A percentile compares a stretch with the other conserved stretches of the same genome.
Evolutionary conservation across 2,888 invertebrate genomes (phyloP).

Genomic region (Abrostola tripartita): DNA sequence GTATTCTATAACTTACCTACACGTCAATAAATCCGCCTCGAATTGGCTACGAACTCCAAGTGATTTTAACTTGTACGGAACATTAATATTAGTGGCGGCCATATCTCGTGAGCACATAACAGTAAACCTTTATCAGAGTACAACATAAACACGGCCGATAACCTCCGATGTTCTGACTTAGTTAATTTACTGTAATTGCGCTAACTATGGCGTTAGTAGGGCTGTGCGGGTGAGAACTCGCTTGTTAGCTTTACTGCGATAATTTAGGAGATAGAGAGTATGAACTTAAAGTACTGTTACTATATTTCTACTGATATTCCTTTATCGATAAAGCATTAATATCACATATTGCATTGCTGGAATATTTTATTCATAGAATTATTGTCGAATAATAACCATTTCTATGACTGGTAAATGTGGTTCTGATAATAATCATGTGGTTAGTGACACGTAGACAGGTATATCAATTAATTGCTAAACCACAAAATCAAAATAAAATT

Average conservation of each 20-base stretch:
- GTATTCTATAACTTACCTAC: conserved; percentile 3
- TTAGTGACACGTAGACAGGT: no score
- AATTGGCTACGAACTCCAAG: conserved; percentile 31
- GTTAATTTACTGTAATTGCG: conserved; percentile 67
- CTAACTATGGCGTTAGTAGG: conserved; percentile 54
- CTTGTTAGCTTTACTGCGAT: background rate
- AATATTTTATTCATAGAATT: no score
- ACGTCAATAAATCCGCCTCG: background rate
- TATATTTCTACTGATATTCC: no score
- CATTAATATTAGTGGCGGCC: conserved; percentile 41
- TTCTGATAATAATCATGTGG: no score
- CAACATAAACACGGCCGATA: conserved; percentile 62
- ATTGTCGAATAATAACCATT: no score
- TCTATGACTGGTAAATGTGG: no score
- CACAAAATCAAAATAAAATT: no score
- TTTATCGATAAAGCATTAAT: no score
- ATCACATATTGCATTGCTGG: no score
- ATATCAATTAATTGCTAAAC: no score
- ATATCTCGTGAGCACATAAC: conserved; percentile 47
- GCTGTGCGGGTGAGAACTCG: conserved; percentile 17
- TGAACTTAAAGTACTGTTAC: no score
- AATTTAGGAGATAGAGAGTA: background rate
- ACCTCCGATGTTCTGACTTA: conserved; percentile 58
- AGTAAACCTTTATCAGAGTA: conserved; percentile 55
- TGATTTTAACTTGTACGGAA: conserved; percentile 37